Percentiles rank a stretch among this genome's conserved stretches.
phyloP scores from a whole-genome alignment of 2,113 vertebrate species.

The Brachionichthys hirsutus region DNA sequence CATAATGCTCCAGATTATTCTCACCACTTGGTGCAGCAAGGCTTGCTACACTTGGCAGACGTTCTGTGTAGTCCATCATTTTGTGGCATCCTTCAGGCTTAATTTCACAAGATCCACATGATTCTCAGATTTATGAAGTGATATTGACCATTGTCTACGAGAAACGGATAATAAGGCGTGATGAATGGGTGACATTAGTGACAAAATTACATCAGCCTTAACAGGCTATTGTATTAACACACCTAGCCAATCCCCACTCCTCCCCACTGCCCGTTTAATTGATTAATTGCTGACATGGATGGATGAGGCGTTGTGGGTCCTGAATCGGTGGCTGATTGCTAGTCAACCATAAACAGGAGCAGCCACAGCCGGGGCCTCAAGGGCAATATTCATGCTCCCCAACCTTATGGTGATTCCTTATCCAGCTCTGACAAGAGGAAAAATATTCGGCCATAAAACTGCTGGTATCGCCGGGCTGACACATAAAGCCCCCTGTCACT shows the following conservation, averaged over 20 bases:
- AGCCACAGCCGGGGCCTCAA: constrained; percentile 67
- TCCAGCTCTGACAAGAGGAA: constrained; percentile 72
- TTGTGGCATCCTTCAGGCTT: constrained; percentile 41
- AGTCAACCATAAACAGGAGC: constrained; percentile 75
- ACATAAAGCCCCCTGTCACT: constrained; percentile 68
- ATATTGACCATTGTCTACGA: constrained; percentile 73
- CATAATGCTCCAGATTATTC: constrained; percentile 1
- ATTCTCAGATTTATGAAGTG: constrained; percentile 67
- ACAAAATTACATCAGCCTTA: constrained; percentile 75
- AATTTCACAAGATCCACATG: constrained; percentile 50
- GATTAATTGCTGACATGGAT: constrained; percentile 75
- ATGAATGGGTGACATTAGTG: constrained; percentile 74
- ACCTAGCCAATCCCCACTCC: constrained; percentile 61
- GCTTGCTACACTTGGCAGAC: constrained; percentile 33
- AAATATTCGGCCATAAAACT: constrained; percentile 74
- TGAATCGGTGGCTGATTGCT: constrained; percentile 73
- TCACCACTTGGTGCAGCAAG: constrained; percentile 10
- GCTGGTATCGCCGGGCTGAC: constrained; percentile 71
- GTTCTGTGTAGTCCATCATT: constrained; percentile 45
- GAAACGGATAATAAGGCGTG: constrained; percentile 69
- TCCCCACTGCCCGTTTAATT: constrained; percentile 69
- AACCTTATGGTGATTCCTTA: constrained; percentile 76
- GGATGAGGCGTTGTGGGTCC: constrained; percentile 69
- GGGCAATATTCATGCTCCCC: constrained; percentile 72
- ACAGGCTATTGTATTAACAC: constrained; percentile 74